A percentile compares a stretch with the other conserved stretches of the same genome.
Conservation (phyloP, 2,113 vertebrate species). For the Perca flavescens region DNA sequence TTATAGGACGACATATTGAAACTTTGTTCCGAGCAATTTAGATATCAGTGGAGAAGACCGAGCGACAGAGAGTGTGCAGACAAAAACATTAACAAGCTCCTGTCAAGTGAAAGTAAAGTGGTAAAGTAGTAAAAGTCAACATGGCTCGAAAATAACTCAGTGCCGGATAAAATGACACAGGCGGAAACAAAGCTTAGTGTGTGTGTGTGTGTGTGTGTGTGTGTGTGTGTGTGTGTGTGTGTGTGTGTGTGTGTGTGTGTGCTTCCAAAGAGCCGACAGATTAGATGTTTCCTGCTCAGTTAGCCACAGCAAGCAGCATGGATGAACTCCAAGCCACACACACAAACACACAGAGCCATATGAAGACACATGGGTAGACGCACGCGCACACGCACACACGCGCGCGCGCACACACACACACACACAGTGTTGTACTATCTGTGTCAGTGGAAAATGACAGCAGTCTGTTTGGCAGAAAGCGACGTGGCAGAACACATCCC, state of each 20-base stretch:
- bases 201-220: slow-evolving; percentile 20
- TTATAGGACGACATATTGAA: too few relatives aligned
- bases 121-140: slow-evolving; percentile 20
- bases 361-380: slow-evolving; percentile 4
- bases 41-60: background rate
- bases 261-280: slow-evolving; percentile 56
- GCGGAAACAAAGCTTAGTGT: slow-evolving; percentile 27
- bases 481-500: slow-evolving; percentile 57
- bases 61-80: background rate
- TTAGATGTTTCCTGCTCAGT: slow-evolving; percentile 76
- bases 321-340: slow-evolving; percentile 65
- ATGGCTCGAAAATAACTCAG: background rate
- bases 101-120: slow-evolving; percentile 14
- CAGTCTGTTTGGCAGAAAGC: slow-evolving; percentile 57
- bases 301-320: slow-evolving; percentile 65
- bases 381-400: slow-evolving; percentile 1
- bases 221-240: slow-evolving; percentile 19
- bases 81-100: slow-evolving; percentile 4
- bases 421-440: slow-evolving; percentile 13
- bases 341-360: slow-evolving; percentile 19
- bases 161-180: slow-evolving; percentile 19
- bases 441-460: slow-evolving; percentile 59
- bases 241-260: slow-evolving; percentile 24
- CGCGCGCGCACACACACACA: background rate
- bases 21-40: background rate